Evolutionary conservation across 2,797 vertebrate species (phyloP).

Genomic region (Rhinoraja longicauda): DNA sequence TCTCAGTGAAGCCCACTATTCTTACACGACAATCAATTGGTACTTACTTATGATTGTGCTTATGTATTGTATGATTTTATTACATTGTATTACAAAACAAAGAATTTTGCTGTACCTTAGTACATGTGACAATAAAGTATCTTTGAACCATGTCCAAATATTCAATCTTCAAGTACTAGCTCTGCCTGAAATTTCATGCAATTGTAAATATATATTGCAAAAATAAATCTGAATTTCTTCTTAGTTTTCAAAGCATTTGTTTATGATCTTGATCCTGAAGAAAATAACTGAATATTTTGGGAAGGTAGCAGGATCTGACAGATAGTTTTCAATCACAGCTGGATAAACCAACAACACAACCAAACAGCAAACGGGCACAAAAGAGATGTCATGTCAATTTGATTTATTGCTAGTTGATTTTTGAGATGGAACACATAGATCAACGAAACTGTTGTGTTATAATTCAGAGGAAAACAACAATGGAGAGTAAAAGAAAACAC

Average conservation of each 20-base stretch:
- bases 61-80: too few relatives aligned
- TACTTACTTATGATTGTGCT: too few relatives aligned
- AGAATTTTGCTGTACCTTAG: too few relatives aligned
- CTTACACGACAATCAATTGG: too few relatives aligned
- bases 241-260: background rate
- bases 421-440: conserved; percentile 1
- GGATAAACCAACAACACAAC: background rate
- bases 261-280: background rate
- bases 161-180: background rate
- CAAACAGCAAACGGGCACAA: conserved; percentile 19
- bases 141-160: background rate
- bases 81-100: too few relatives aligned
- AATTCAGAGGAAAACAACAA: conserved; percentile 24
- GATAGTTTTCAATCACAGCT: background rate
- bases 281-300: background rate
- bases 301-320: background rate
- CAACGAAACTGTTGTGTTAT: background rate
- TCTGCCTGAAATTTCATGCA: background rate
- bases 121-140: too few relatives aligned
- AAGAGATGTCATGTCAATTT: background rate
- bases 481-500: background rate
- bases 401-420: conserved; percentile 9
- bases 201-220: background rate
- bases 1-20: too few relatives aligned
- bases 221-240: background rate